These are phyloP conservation scores for Nemapogon koenigi DNA, from an alignment of 2,888 invertebrate species.

Conservation along the genomic window DNA sequence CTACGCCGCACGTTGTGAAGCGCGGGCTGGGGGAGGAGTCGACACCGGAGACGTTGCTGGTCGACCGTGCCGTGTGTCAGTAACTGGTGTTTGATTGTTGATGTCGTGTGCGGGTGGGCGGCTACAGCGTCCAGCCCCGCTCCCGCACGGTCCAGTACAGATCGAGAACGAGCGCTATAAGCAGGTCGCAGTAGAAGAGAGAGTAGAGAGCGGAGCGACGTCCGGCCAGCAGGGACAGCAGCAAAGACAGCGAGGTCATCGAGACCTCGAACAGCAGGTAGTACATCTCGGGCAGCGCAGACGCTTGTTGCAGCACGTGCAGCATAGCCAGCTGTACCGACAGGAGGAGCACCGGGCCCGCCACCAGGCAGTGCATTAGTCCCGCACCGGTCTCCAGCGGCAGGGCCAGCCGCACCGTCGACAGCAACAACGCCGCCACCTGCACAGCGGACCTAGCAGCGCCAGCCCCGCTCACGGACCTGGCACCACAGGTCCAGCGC, in stretches of 20 bases:
- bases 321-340: conserved; percentile 42
- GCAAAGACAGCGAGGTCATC: conserved; percentile 29
- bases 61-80: conserved; percentile 41
- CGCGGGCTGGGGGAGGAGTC: conserved; percentile 68
- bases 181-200: conserved; percentile 43
- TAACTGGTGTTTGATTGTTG: too few relatives aligned
- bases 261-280: conserved; percentile 32
- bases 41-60: conserved; percentile 39
- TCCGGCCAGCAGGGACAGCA: conserved; percentile 25
- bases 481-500: conserved; percentile 40
- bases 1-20: conserved; percentile 85
- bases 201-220: conserved; percentile 40
- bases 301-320: conserved; percentile 50
- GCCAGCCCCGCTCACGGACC: conserved; percentile 38
- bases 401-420: too few relatives aligned
- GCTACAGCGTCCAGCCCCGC: conserved; percentile 40
- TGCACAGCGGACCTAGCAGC: too few relatives aligned
- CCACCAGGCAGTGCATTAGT: conserved; percentile 38
- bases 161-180: conserved; percentile 41
- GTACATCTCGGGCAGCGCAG: conserved; percentile 45
- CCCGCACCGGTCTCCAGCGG: too few relatives aligned
- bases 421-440: too few relatives aligned
- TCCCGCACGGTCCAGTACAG: conserved; percentile 38
- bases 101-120: too few relatives aligned
- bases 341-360: conserved; percentile 48